Percentiles rank a stretch among this genome's conserved stretches.
These are phyloP conservation scores for Limnodromus scolopaceus DNA, from an alignment of 2,797 vertebrate genomes.

Conservation along the genomic window DNA sequence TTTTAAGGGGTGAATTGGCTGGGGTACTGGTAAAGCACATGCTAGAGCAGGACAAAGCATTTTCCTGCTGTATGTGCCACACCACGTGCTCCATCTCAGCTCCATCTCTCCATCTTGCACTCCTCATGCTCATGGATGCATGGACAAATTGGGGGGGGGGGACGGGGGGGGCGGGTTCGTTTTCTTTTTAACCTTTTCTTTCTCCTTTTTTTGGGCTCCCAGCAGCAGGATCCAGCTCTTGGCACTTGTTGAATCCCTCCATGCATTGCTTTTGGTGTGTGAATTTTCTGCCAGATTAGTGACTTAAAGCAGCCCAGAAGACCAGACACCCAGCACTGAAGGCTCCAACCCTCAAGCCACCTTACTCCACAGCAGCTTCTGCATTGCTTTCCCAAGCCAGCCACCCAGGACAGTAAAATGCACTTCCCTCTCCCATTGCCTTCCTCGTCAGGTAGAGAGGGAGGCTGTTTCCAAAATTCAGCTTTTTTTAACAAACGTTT, in stretches of 20 bases:
- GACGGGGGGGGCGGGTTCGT: accelerated
- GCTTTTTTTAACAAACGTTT: background rate
- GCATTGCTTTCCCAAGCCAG: background rate
- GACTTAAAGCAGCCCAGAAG: accelerated
- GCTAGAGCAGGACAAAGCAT: background rate
- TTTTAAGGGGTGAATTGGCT: background rate
- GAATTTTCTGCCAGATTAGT: background rate
- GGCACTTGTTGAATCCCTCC: background rate
- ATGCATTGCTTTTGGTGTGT: background rate
- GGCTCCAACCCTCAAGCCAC: background rate
- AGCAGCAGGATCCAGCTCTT: background rate
- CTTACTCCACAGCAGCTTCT: background rate
- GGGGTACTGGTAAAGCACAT: accelerated
- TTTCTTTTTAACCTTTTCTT: background rate
- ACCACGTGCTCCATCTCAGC: background rate
- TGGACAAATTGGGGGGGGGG: accelerated
- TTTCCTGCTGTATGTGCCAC: background rate
- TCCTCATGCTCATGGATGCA: background rate
- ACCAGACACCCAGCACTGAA: background rate
- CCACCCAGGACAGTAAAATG: background rate
- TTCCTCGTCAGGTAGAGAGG: accelerated
- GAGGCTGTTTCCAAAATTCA: background rate
- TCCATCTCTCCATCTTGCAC: background rate
- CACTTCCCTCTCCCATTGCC: background rate
- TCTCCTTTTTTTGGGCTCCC: background rate